phyloP scores from a whole-genome alignment of 2,797 vertebrate species.

The Ctenopoma kingsleyae region DNA sequence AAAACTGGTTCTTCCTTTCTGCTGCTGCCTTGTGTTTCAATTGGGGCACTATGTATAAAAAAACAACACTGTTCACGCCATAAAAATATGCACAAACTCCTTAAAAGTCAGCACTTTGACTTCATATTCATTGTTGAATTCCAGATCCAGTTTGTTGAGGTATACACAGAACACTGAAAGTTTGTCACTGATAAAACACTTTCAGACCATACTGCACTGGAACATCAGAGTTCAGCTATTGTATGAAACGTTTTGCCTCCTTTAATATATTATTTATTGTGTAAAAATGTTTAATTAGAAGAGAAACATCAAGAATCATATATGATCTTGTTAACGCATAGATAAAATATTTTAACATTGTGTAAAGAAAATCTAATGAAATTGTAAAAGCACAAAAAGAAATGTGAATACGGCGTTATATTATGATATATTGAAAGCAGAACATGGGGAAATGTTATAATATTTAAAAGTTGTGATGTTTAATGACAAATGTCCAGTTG shows the following conservation, averaged over 20 bases:
- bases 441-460: slow-evolving; percentile 37
- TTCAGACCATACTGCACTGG: slow-evolving; percentile 16
- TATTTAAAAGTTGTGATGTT: slow-evolving; percentile 62
- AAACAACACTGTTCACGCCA: neutral
- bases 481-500: slow-evolving; percentile 39
- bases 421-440: slow-evolving; percentile 49
- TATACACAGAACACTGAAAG: slow-evolving; percentile 3
- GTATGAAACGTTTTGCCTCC: slow-evolving; percentile 54
- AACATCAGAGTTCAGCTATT: slow-evolving; percentile 50
- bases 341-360: slow-evolving; percentile 62
- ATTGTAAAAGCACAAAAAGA: slow-evolving; percentile 79
- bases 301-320: slow-evolving; percentile 63
- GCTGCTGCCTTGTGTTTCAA: neutral
- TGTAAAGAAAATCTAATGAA: slow-evolving; percentile 65
- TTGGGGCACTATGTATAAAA: neutral
- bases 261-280: slow-evolving; percentile 76
- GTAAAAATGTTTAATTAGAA: slow-evolving; percentile 56
- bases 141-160: slow-evolving; percentile 1
- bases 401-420: slow-evolving; percentile 74
- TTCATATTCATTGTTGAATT: slow-evolving; percentile 15
- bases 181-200: slow-evolving; percentile 25
- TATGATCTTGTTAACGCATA: slow-evolving; percentile 62
- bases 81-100: neutral
- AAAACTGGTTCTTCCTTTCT: neutral
- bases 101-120: slow-evolving; percentile 4